phyloP scores from a whole-genome alignment of 2,797 vertebrate species.

The Enteromius paludinosus region DNA sequence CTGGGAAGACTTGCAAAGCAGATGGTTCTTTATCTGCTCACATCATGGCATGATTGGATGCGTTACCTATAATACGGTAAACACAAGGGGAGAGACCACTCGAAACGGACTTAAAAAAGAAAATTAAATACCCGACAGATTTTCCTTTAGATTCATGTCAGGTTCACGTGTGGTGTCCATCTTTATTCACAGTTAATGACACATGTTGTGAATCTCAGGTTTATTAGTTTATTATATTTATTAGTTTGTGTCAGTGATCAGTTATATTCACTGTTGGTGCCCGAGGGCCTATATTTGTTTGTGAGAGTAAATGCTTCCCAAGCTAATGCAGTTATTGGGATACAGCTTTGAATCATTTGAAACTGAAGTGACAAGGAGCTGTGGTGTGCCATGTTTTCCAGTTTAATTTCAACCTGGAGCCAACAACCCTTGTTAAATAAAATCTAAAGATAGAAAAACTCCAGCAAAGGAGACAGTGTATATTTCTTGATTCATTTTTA shows the following conservation, averaged over 20 bases:
- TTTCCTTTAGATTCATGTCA: not conserved
- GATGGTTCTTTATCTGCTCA: no score
- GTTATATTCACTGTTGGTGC: not conserved
- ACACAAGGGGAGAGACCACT: no score
- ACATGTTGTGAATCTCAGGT: not conserved
- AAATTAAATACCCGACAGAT: not conserved
- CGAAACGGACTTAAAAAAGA: no score
- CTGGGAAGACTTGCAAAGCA: no score
- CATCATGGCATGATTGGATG: no score
- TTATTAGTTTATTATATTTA: not conserved
- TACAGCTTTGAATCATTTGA: not conserved
- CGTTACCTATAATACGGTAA: no score
- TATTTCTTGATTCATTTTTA: conserved; percentile 51
- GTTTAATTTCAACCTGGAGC: not conserved
- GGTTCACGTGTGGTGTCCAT: not conserved
- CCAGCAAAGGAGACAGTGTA: conserved; percentile 4
- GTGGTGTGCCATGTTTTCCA: not conserved
- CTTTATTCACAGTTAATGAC: not conserved
- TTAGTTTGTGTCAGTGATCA: not conserved
- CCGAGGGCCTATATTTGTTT: not conserved
- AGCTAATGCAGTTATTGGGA: not conserved
- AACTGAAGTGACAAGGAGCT: not conserved
- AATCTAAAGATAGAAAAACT: not conserved
- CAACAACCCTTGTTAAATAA: not conserved
- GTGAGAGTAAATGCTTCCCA: not conserved